Evolutionary conservation across 2,113 vertebrate genomes (phyloP).

Genomic region (Hypanus sabinus): DNA sequence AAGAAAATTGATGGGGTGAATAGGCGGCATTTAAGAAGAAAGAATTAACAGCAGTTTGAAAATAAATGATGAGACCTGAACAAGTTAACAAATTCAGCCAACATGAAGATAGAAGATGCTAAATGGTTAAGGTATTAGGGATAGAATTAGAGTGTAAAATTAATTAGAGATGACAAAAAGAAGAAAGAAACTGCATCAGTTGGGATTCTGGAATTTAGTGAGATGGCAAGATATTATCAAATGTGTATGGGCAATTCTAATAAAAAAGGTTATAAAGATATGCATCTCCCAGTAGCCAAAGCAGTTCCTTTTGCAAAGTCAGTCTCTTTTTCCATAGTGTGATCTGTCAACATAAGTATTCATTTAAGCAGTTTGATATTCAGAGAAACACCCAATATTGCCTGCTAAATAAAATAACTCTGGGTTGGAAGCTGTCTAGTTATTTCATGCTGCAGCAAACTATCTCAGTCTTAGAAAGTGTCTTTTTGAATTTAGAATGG

Average conservation of each 20-base stretch:
- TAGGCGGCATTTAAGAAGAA: background rate
- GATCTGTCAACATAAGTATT: background rate
- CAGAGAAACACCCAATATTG: background rate
- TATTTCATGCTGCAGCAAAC: background rate
- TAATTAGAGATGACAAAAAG: too few relatives aligned
- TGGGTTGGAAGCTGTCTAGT: background rate
- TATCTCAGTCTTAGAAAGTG: background rate
- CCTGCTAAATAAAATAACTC: background rate
- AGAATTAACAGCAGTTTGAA: background rate
- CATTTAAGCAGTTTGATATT: background rate
- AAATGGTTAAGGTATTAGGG: background rate
- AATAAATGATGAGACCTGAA: background rate
- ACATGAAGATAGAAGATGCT: background rate
- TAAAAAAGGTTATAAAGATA: slow-evolving; percentile 21
- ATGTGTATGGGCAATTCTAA: background rate
- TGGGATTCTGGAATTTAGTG: background rate
- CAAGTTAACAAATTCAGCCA: background rate
- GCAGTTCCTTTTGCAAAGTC: slow-evolving; percentile 1
- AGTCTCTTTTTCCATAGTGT: background rate
- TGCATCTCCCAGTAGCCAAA: background rate
- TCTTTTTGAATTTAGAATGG: background rate
- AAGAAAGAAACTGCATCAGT: background rate
- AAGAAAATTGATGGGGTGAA: background rate
- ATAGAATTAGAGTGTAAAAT: background rate
- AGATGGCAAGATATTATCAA: background rate